Conservation (phyloP, 2,113 vertebrate genomes). For the Gambusia holbrooki region DNA sequence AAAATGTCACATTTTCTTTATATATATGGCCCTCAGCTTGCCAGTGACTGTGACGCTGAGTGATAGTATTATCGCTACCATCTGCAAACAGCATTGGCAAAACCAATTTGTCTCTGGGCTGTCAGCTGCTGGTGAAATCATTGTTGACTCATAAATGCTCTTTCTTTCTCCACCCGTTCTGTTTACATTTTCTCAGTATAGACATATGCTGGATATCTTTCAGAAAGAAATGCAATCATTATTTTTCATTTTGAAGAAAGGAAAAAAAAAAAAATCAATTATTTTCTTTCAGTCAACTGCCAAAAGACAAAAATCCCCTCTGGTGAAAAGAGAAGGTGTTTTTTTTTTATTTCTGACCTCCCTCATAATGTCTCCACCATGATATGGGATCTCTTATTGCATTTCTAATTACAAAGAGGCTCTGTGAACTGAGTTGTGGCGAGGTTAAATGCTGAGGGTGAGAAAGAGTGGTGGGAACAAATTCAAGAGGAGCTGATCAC, state of each 20-base stretch:
- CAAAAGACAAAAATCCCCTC: slow-evolving; percentile 32
- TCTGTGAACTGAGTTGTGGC: slow-evolving; percentile 12
- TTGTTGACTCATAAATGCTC: slow-evolving; percentile 58
- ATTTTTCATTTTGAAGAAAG: slow-evolving; percentile 48
- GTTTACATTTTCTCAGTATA: slow-evolving; percentile 48
- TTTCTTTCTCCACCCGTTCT: slow-evolving; percentile 49
- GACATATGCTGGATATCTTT: slow-evolving; percentile 46
- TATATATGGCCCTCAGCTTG: slow-evolving; percentile 29
- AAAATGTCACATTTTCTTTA: background rate
- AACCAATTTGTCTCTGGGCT: slow-evolving; percentile 47
- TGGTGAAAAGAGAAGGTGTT: slow-evolving; percentile 13
- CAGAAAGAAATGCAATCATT: slow-evolving; percentile 34
- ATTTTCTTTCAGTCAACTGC: slow-evolving; percentile 15
- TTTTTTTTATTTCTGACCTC: slow-evolving; percentile 46
- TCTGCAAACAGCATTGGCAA: slow-evolving; percentile 55
- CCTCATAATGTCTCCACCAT: slow-evolving; percentile 22
- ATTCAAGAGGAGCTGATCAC: slow-evolving; percentile 61
- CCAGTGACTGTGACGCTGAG: slow-evolving; percentile 39
- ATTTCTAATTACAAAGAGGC: slow-evolving; percentile 35
- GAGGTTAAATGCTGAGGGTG: slow-evolving; percentile 49
- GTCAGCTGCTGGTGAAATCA: slow-evolving; percentile 52
- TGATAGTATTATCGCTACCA: slow-evolving; percentile 48
- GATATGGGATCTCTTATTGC: slow-evolving; percentile 39
- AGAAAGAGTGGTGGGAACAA: slow-evolving; percentile 39
- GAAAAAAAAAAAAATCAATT: slow-evolving; percentile 45